Percentiles rank a stretch among this genome's conserved stretches.
These are phyloP conservation scores for Desmophyllum pertusum DNA, from an alignment of 92 coral and sea anemone species.

Conservation along the genomic window DNA sequence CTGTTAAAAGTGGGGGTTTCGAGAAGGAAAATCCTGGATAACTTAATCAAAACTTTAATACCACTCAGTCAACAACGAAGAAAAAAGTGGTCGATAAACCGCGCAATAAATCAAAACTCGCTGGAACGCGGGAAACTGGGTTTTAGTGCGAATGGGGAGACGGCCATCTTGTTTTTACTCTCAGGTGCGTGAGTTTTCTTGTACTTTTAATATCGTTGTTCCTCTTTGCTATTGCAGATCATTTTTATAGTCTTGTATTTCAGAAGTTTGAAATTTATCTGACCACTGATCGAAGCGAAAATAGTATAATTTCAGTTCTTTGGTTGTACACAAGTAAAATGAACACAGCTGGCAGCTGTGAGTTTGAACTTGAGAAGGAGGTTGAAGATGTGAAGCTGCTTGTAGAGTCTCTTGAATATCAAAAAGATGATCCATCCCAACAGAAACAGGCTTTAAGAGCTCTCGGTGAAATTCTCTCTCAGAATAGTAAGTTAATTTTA, in stretches of 20 bases:
- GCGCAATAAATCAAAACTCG: too few species aligned
- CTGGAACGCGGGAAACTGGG: conserved; percentile 8
- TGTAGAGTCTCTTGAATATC: conserved; percentile 25
- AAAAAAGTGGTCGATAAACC: too few species aligned
- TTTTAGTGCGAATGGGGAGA: neutral
- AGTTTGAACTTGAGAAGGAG: conserved; percentile 20
- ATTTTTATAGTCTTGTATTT: too few species aligned
- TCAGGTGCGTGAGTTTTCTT: neutral
- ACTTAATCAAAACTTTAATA: too few species aligned
- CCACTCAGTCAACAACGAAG: too few species aligned
- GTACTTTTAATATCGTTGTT: neutral
- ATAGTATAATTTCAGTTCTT: neutral
- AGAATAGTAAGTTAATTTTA: conserved; percentile 19
- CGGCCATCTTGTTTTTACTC: neutral
- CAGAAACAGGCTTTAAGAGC: conserved; percentile 39
- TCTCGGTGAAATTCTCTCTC: conserved; percentile 23
- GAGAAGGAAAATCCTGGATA: too few species aligned
- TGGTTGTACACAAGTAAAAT: neutral
- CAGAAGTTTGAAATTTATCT: too few species aligned
- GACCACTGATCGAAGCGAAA: too few species aligned
- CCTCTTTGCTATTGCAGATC: too few species aligned
- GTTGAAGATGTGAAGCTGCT: conserved; percentile 38
- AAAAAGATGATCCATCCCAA: conserved; percentile 28
- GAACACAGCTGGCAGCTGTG: neutral
- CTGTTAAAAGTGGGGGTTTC: too few species aligned